These are phyloP conservation scores for Rhinichthys osculus DNA, from an alignment of 2,797 vertebrate genomes.

Conservation along the genomic window DNA sequence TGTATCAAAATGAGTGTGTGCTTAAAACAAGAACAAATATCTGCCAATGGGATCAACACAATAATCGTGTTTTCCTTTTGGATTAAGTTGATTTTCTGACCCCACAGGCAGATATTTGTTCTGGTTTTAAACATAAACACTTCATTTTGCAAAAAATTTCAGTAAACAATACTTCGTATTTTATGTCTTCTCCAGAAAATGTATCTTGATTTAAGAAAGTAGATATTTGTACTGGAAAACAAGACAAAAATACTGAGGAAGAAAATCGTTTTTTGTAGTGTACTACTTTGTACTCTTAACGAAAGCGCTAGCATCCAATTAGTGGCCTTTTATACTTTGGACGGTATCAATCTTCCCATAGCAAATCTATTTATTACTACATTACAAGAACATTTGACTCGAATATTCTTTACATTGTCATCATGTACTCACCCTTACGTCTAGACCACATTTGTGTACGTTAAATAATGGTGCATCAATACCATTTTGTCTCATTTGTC, in stretches of 20 bases:
- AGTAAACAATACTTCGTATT: not conserved
- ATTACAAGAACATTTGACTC: not conserved
- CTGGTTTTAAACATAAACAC: not conserved
- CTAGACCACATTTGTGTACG: not conserved
- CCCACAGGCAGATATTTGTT: not conserved
- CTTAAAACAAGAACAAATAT: too few relatives aligned
- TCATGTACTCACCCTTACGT: not conserved
- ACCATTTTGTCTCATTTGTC: not conserved
- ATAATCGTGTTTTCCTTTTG: not conserved
- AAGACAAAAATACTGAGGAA: too few relatives aligned
- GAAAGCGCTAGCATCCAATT: not conserved
- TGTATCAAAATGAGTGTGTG: too few relatives aligned
- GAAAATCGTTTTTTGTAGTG: too few relatives aligned
- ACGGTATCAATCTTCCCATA: conserved; percentile 10
- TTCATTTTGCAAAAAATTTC: not conserved
- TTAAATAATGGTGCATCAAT: not conserved
- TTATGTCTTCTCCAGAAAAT: not conserved
- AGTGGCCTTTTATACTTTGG: conserved; percentile 18
- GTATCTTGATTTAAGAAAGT: not conserved
- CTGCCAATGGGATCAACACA: not conserved
- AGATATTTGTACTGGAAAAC: not conserved
- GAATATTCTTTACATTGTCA: not conserved
- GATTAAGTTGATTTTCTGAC: not conserved
- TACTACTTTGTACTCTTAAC: not conserved
- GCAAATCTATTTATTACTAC: conserved; percentile 1